A percentile compares a stretch with the other conserved stretches of the same genome.
Evolutionary conservation across 1,140 invertebrate species (phyloP).

Genomic region (Papilio xuthus): DNA sequence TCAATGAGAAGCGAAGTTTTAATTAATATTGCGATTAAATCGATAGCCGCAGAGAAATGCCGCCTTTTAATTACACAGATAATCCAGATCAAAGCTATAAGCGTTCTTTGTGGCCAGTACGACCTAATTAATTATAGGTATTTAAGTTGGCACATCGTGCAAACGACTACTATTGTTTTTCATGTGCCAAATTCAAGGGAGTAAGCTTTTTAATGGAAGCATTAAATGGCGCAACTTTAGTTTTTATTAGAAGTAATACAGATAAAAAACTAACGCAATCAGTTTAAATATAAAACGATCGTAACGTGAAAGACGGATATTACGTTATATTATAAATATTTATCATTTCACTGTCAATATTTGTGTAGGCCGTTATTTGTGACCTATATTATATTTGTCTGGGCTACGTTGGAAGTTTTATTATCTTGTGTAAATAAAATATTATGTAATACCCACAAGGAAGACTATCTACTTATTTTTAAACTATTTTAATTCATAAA

Average conservation of each 20-base stretch:
- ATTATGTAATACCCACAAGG: neutral
- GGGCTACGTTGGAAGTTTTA: neutral
- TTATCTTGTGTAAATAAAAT: slow-evolving; percentile 8
- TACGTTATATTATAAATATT: slow-evolving; percentile 12
- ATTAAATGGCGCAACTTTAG: neutral
- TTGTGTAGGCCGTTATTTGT: neutral
- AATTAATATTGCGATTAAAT: slow-evolving; percentile 12
- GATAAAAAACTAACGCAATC: neutral
- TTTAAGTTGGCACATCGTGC: neutral
- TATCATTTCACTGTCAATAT: slow-evolving; percentile 29
- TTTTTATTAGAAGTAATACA: neutral
- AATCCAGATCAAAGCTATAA: neutral
- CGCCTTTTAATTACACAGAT: neutral
- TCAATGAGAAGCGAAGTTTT: slow-evolving; percentile 12
- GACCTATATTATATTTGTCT: slow-evolving; percentile 16
- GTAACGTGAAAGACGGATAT: neutral
- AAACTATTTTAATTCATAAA: too few relatives aligned
- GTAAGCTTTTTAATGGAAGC: neutral
- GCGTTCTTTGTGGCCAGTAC: neutral
- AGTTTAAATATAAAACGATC: neutral
- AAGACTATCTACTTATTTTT: neutral
- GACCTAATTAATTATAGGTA: neutral
- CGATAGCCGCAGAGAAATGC: neutral
- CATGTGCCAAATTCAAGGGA: neutral
- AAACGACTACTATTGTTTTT: neutral